phyloP scores from a whole-genome alignment of 2,888 invertebrate genomes.

The Trypoxylon attenuatum region DNA sequence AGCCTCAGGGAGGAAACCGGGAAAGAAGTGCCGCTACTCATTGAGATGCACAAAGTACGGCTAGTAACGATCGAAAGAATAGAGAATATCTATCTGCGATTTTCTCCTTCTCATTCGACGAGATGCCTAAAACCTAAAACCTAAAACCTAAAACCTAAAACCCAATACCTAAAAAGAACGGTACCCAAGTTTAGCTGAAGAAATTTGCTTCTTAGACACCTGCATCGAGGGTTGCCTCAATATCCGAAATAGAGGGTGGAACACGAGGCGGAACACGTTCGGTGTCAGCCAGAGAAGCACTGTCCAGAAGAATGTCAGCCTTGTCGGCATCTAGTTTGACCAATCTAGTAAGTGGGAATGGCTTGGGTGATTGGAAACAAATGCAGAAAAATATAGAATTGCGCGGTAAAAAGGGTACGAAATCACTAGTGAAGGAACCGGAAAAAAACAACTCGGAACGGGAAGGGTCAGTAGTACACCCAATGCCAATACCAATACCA shows the following conservation, averaged over 20 bases:
- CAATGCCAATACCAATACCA: too few relatives aligned
- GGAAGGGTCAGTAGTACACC: not conserved
- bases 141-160: too few relatives aligned
- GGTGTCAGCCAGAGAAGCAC: conserved; percentile 48
- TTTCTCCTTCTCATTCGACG: too few relatives aligned
- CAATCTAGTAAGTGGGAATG: conserved; percentile 56
- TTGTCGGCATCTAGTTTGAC: conserved; percentile 67
- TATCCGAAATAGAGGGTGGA: conserved; percentile 58
- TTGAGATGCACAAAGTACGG: conserved; percentile 57
- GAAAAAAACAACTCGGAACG: conserved; percentile 1
- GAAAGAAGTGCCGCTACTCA: conserved; percentile 55
- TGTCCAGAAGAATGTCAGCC: conserved; percentile 53
- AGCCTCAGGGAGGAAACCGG: conserved; percentile 60
- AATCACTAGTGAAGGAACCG: conserved; percentile 24
- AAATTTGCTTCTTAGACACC: too few relatives aligned
- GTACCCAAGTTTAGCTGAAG: too few relatives aligned
- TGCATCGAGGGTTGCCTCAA: conserved; percentile 39
- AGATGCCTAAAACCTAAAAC: too few relatives aligned
- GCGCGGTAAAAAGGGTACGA: conserved; percentile 11
- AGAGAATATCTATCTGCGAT: too few relatives aligned
- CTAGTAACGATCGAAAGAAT: too few relatives aligned
- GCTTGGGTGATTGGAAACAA: conserved; percentile 39
- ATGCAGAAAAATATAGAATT: conserved; percentile 19
- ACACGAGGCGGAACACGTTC: conserved; percentile 51
- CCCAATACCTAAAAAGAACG: too few relatives aligned